Evolutionary conservation across 2,888 invertebrate species (phyloP), one percentile per base, ranked within the genome.

Genomic region (Agrilus cyanescens): DNA sequence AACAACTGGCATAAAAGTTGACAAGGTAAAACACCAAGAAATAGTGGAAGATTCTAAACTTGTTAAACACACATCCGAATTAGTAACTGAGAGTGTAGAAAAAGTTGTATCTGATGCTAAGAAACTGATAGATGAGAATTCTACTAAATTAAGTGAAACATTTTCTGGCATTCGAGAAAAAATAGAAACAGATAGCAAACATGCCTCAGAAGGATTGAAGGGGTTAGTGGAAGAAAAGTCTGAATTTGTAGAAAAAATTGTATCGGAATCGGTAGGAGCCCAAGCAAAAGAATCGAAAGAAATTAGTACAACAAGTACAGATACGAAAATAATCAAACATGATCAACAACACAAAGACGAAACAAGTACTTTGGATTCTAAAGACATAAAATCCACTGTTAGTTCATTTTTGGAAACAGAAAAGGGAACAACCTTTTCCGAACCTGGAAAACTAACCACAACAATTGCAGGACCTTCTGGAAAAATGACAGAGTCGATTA

Each of bases 31-130:
- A 41, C 44, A 20, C 34, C 12, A 33, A 30, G 43, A 39, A 14
- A 41, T 41, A 20, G 48, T 52, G 12, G 56, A 59, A 15, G 57
- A 56, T 35, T 57, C 54, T 1, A 32, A 36, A 38, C 18, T 33
- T 13, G 20, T 29, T 12, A 20, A 29, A 13, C 32, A 20, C 32
- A 25, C 20, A 2, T 18, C 18, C 1, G 38, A 10, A 38, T 10
- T 10, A 10, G 25, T n/a, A 12, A 12, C 30, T 7, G 13, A 3
- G 13, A 3, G 29, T 13, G 12, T 29, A 38, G 7, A 20, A 20
- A 15, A 13, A n/a, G 18, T n/a, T 4, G 14, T n/a, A 31, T 14
- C 31, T 3, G 30, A 30, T 10, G 34, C 30, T 34, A 12, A 15
- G 18, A 36, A 45, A 35, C n/a, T 15, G 25, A n/a, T 4, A 45